Percentiles rank a stretch among this genome's conserved stretches.
Conservation (phyloP, 2,797 vertebrate genomes). For the Clarias pachynema region DNA sequence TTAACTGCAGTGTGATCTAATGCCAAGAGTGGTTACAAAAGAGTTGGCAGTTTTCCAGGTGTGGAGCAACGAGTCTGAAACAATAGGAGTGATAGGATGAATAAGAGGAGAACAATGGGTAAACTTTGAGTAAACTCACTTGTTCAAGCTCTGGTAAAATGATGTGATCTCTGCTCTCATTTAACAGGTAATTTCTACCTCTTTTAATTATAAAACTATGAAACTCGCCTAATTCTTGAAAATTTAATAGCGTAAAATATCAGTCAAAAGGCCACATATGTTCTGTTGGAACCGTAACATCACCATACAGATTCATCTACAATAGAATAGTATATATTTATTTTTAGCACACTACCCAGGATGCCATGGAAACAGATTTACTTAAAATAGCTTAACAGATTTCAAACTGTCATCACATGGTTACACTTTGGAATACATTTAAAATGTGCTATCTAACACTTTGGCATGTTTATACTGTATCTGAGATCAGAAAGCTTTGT, state of each 20-base stretch:
- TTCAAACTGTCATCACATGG: conserved; percentile 35
- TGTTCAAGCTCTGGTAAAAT: background rate
- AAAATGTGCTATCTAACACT: conserved; percentile 69
- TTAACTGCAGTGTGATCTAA: background rate
- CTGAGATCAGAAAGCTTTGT: conserved; percentile 61
- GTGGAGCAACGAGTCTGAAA: background rate
- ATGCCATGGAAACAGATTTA: conserved; percentile 31
- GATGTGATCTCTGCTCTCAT: background rate
- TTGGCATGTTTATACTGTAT: conserved; percentile 56
- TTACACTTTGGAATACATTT: conserved; percentile 41
- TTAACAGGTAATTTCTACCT: background rate
- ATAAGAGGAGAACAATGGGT: background rate
- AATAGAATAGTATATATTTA: conserved; percentile 20
- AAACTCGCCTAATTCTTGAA: background rate
- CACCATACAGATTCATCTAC: background rate
- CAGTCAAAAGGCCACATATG: background rate
- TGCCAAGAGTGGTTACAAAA: background rate
- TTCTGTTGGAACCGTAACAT: conserved; percentile 12
- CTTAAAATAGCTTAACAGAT: conserved; percentile 23
- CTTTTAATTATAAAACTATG: background rate
- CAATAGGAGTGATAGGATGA: background rate
- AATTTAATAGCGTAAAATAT: conserved; percentile 5
- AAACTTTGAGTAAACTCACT: background rate
- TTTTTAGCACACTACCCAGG: conserved; percentile 16
- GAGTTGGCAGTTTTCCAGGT: background rate